Conservation (phyloP, 2,888 invertebrate species). For the Latrodectus hesperus region DNA sequence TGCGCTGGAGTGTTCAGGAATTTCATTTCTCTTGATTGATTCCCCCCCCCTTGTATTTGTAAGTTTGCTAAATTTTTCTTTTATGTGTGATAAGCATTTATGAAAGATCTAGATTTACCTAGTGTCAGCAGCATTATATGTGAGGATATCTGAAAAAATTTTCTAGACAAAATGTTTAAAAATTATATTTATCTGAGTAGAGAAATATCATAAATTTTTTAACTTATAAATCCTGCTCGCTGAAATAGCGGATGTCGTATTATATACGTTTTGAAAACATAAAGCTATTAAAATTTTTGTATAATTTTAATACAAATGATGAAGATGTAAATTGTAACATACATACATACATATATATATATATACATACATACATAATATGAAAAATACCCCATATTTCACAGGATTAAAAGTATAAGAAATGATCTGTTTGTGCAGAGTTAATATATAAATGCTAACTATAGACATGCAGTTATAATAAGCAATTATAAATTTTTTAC, state of each 20-base stretch:
- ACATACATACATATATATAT: no score
- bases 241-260: background rate
- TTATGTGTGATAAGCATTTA: background rate
- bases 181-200: background rate
- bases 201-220: background rate
- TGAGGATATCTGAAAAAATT: background rate
- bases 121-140: background rate
- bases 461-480: no score
- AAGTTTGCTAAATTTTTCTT: background rate
- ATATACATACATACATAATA: background rate
- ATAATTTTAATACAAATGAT: background rate
- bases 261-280: background rate
- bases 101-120: background rate
- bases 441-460: background rate
- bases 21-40: background rate
- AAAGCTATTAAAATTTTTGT: background rate
- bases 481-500: no score
- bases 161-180: background rate
- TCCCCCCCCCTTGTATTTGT: background rate
- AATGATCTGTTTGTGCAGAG: background rate
- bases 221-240: background rate
- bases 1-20: background rate
- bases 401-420: background rate
- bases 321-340: background rate
- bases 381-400: background rate